phyloP scores from a whole-genome alignment of 2,888 invertebrate genomes.

The Digitonthophagus gazella region DNA sequence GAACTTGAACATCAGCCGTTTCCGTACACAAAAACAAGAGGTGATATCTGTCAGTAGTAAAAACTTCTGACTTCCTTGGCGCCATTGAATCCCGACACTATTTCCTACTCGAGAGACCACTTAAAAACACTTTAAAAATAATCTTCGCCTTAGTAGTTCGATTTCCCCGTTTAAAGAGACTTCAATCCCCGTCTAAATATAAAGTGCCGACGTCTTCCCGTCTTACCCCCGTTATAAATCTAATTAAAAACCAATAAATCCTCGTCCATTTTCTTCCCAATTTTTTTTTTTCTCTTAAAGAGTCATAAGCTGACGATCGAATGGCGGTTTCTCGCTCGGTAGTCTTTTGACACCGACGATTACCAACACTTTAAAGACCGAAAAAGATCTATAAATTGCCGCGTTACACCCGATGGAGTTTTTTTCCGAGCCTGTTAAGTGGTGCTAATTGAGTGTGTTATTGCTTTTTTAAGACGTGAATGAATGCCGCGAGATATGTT shows the following conservation, averaged over 20 bases:
- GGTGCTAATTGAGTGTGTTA: neutral
- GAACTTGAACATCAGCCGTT: neutral
- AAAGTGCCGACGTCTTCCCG: slow-evolving; percentile 14
- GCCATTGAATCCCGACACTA: neutral
- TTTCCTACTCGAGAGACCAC: slow-evolving; percentile 18
- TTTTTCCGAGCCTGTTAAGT: neutral
- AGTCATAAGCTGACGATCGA: neutral
- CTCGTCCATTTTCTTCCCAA: neutral
- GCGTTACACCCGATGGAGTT: neutral
- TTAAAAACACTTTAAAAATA: slow-evolving; percentile 31
- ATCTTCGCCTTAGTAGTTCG: slow-evolving; percentile 27
- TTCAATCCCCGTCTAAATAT: slow-evolving; percentile 21
- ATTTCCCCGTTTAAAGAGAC: no score
- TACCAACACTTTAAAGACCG: neutral
- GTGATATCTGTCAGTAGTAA: neutral
- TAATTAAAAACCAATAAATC: slow-evolving; percentile 28
- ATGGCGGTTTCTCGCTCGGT: neutral
- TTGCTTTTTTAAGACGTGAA: neutral
- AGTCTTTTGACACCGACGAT: neutral
- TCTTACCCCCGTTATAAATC: slow-evolving; percentile 23
- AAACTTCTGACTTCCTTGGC: neutral
- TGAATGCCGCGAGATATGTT: neutral
- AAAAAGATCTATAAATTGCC: neutral
- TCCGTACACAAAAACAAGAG: neutral
- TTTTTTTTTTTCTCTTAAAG: neutral